Evolutionary conservation across 2,888 invertebrate species (phyloP).

Genomic region (Harpalus rufipes): DNA sequence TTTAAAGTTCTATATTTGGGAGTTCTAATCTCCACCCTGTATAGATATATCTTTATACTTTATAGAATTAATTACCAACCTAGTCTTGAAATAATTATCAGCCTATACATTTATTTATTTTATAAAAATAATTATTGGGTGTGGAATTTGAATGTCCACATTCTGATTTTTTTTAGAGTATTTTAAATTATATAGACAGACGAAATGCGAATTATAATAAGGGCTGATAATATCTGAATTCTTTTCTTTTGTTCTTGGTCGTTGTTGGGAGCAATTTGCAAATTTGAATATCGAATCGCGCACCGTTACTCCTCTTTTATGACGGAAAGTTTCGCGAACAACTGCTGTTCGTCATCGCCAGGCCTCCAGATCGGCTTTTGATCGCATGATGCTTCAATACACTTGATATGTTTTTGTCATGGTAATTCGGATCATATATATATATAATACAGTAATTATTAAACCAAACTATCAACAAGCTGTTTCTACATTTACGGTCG

Average conservation of each 20-base stretch:
- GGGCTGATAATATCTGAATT: background rate
- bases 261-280: slow-evolving; percentile 6
- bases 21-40: too few relatives aligned
- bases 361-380: background rate
- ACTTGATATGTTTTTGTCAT: slow-evolving; percentile 26
- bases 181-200: too few relatives aligned
- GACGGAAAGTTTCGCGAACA: slow-evolving; percentile 17
- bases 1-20: too few relatives aligned
- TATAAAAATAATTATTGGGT: too few relatives aligned
- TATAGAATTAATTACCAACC: too few relatives aligned
- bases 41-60: too few relatives aligned
- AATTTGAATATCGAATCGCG: slow-evolving; percentile 20
- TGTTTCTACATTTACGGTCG: background rate
- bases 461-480: slow-evolving; percentile 11
- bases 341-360: background rate
- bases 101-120: too few relatives aligned
- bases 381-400: slow-evolving; percentile 10
- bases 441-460: slow-evolving; percentile 8
- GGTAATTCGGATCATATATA: slow-evolving; percentile 18
- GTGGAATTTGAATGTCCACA: too few relatives aligned
- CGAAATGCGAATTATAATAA: background rate
- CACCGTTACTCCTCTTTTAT: slow-evolving; percentile 19
- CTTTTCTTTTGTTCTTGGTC: background rate
- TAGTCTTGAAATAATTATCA: too few relatives aligned
- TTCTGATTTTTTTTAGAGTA: too few relatives aligned